Conservation (phyloP, 2,797 vertebrate genomes). For the Manis javanica region DNA sequence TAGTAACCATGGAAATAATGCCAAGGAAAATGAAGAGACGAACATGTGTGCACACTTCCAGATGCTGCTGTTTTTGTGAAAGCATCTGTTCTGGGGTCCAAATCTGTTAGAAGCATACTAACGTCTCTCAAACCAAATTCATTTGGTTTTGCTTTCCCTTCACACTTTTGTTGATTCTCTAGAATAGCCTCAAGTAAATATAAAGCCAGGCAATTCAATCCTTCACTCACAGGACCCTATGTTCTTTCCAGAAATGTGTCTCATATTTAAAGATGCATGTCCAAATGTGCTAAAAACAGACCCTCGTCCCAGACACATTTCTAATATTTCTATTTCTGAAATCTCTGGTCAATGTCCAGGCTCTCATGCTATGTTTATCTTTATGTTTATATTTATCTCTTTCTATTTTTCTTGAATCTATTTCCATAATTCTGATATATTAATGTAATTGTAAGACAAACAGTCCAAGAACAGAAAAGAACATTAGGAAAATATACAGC, state of each 20-base stretch:
- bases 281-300: slow-evolving; percentile 63
- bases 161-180: not conserved
- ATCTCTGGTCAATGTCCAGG: slow-evolving; percentile 41
- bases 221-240: slow-evolving; percentile 44
- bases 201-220: not conserved
- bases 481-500: not conserved
- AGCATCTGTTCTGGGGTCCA: not conserved
- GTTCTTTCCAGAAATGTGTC: slow-evolving; percentile 74
- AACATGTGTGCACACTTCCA: not conserved
- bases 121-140: not conserved
- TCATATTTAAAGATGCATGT: slow-evolving; percentile 62
- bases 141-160: not conserved
- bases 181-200: slow-evolving; percentile 38
- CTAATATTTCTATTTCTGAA: slow-evolving; percentile 67
- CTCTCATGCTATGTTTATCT: slow-evolving; percentile 69
- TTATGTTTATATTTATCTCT: slow-evolving; percentile 58
- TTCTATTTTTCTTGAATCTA: slow-evolving; percentile 25
- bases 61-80: not conserved
- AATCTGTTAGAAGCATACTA: not conserved
- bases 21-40: not conserved
- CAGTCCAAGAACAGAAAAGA: not conserved
- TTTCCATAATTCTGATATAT: slow-evolving; percentile 51
- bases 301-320: slow-evolving; percentile 53
- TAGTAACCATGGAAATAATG: slow-evolving; percentile 32
- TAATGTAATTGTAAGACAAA: not conserved